Evolutionary conservation across 2,888 invertebrate species (phyloP), one percentile per base, ranked within the genome.

Genomic region (Polymixis lichenea): DNA sequence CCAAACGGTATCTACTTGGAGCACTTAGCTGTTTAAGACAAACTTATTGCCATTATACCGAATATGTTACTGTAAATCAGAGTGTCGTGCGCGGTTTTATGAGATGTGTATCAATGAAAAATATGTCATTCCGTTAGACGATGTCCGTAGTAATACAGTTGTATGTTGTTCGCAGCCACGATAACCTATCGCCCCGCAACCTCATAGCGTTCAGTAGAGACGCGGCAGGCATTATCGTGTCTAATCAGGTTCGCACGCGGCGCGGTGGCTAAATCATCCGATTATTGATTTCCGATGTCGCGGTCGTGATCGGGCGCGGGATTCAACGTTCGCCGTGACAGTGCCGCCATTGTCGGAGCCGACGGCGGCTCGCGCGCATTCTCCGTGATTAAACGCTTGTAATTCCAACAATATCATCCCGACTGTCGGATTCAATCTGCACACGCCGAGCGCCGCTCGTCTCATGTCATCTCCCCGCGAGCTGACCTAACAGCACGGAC

Each of bases 221-320:
- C 91, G 93, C 92, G 93, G 92, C 93, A 90, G 91, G 93, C 93
- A 94, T 92, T 95, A 95, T 96, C 96, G 95, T 95, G 94, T 95
- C 96, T 95, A 96, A 96, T 96, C 96, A 95, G 95, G 95, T 96
- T 96, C 96, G 96, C 96, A 96, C 95, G 96, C 95, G 96, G 95
- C 93, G 95, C 96, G 92, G 96, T 96, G 96, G 96, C 96, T 95
- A 95, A 96, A 96, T 96, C 95, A 96, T 95, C 92, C 96, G 95
- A 95, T 96, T 96, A 96, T 96, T 96, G 96, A 96, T 96, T 96
- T 96, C 95, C 95, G 93, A 96, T 95, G 96, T 96, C 95, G 95
- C 95, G 96, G 95, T 96, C 96, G 96, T 96, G 96, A 96, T 95
- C 96, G 92, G 92, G 93, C 95, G 93, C 94, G 90, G 92, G 93